phyloP scores from a whole-genome alignment of 2,113 vertebrate genomes.

The Speoplatyrhinus poulsoni region DNA sequence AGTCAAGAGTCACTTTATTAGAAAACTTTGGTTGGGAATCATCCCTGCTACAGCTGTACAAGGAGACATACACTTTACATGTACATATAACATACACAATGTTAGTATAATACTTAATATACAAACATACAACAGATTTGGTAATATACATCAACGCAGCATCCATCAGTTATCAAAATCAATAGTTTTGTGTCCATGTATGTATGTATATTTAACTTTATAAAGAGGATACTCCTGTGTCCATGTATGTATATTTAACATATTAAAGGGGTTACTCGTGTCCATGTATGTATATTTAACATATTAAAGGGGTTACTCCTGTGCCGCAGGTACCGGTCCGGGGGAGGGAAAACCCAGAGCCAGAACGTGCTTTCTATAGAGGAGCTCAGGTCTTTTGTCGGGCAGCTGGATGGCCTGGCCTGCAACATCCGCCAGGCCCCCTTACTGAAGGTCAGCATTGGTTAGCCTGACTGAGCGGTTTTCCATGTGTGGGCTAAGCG shows the following conservation, averaged over 20 bases:
- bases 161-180: too few relatives aligned
- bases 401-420: conserved; percentile 86
- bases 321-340: conserved; percentile 85
- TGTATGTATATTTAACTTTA: not conserved
- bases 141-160: too few relatives aligned
- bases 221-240: conserved; percentile 10
- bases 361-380: conserved; percentile 89
- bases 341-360: conserved; percentile 90
- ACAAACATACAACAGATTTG: too few relatives aligned
- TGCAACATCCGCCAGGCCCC: conserved; percentile 91
- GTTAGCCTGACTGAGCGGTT: not conserved
- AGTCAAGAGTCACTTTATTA: too few relatives aligned
- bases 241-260: not conserved
- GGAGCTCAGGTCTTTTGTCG: conserved; percentile 89
- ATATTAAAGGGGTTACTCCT: conserved; percentile 7
- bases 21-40: too few relatives aligned
- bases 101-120: too few relatives aligned
- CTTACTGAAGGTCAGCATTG: conserved; percentile 83
- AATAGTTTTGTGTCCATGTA: not conserved
- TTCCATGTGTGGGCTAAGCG: not conserved
- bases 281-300: not conserved
- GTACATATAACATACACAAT: too few relatives aligned
- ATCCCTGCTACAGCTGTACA: too few relatives aligned
- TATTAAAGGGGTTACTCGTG: conserved; percentile 6
- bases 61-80: too few relatives aligned